phyloP scores from a whole-genome alignment of 2,888 invertebrate genomes.

The Cerastoderma edule region DNA sequence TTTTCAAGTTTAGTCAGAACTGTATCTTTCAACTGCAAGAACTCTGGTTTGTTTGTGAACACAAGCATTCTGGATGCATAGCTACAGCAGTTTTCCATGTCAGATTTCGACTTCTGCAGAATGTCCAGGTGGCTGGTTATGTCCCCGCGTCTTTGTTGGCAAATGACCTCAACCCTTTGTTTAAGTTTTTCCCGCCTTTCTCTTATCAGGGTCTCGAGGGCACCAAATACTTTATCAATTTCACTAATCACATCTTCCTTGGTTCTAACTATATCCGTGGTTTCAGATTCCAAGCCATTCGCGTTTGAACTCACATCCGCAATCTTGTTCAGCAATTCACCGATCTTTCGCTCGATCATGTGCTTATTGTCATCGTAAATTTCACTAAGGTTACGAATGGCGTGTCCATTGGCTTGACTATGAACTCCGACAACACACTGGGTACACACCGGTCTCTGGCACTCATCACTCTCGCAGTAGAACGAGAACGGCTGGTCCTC shows the following conservation, averaged over 20 bases:
- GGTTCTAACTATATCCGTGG: slow-evolving; percentile 49
- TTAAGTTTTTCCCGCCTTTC: slow-evolving; percentile 61
- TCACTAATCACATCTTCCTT: slow-evolving; percentile 47
- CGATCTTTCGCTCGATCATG: slow-evolving; percentile 57
- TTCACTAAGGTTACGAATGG: slow-evolving; percentile 62
- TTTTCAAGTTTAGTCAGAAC: slow-evolving; percentile 54
- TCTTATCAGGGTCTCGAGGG: slow-evolving; percentile 47
- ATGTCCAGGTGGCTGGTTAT: slow-evolving; percentile 43
- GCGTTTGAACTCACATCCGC: slow-evolving; percentile 61
- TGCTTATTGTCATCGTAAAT: slow-evolving; percentile 65
- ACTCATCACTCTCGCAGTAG: slow-evolving; percentile 62
- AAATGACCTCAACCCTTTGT: slow-evolving; percentile 59
- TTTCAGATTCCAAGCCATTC: slow-evolving; percentile 52
- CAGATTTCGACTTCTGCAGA: slow-evolving; percentile 49
- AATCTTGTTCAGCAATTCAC: slow-evolving; percentile 61
- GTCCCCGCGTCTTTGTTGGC: slow-evolving; percentile 50
- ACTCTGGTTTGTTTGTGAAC: slow-evolving; percentile 67
- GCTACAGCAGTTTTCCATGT: slow-evolving; percentile 64
- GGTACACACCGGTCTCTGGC: slow-evolving; percentile 64
- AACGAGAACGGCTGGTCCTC: slow-evolving; percentile 67
- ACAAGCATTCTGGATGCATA: slow-evolving; percentile 64
- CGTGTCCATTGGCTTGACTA: slow-evolving; percentile 61
- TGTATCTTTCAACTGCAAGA: slow-evolving; percentile 57
- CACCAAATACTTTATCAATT: slow-evolving; percentile 63
- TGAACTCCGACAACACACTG: slow-evolving; percentile 66